Evolutionary conservation across 2,888 invertebrate species (phyloP), one percentile per base, ranked within the genome.

Genomic region (Drosophila mimica): DNA sequence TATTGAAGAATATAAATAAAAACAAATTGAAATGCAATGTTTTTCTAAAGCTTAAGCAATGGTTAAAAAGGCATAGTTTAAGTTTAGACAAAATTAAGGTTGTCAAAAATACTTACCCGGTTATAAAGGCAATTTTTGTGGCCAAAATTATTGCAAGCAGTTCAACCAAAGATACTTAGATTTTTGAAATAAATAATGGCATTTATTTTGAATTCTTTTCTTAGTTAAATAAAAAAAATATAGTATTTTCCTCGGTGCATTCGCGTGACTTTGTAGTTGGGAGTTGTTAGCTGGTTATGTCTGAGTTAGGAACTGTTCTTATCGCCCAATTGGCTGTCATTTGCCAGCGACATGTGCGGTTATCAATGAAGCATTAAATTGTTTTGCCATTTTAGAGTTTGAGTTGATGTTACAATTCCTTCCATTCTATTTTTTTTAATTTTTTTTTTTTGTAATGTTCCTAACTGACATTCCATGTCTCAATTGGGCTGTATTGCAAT

Each of bases 331-430:
- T 81, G 84, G 67, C 82, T 83, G 83, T 84, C 84, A 83, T 82
- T 83, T 83, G 84, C 83, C 84, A 53, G 79, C 78, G 72, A 90
- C 81, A 90, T 87, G 86, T 76, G 89, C 71, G 86, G 90, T 86
- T 88, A 77, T 73, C 90, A 86, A 80, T 88, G 89, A 90, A 87
- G 83, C 87, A 88, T 87, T 90, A 87, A 87, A 87, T 87, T 87
- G 87, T 90, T 76, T 90, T 76, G 86, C 77, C 81, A 79, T 74
- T 75, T 76, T 73, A 69, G 77, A 86, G 81, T 76, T 70, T 76
- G 79, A 65, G 72, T 56, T 28, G 20, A 46, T 57, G 67, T 62
- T 59, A 70, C 78, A 78, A 70, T 70, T 61, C 43, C 49, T n/a
- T 5, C 17, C 2, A 6, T 46, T 25, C 46, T 25, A 46, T 46